These are phyloP conservation scores for Tinea trinotella DNA, from an alignment of 2,888 invertebrate species.

Conservation along the genomic window DNA sequence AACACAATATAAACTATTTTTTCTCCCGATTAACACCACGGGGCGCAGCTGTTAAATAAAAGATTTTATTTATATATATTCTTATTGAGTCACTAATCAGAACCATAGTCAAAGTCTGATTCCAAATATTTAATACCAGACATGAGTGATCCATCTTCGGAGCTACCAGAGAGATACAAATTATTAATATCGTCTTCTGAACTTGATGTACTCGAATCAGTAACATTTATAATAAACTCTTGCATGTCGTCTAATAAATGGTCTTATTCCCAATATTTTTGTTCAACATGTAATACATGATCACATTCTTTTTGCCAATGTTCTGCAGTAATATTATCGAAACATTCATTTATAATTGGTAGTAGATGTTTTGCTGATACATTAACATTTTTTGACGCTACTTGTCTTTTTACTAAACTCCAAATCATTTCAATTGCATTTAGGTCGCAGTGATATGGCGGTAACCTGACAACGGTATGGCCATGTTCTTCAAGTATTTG, in stretches of 20 bases:
- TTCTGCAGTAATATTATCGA: conserved; percentile 17
- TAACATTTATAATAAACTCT: conserved; percentile 18
- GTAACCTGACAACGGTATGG: conserved; percentile 16
- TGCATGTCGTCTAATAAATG: conserved; percentile 15
- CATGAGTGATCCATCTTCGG: no score
- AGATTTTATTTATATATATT: no score
- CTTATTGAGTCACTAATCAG: no score
- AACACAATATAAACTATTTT: no score
- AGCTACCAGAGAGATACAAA: no score
- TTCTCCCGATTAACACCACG: no score
- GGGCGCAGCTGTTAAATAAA: no score
- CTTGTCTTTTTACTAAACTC: conserved; percentile 17
- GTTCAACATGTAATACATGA: conserved; percentile 13
- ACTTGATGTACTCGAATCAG: no score
- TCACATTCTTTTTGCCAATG: conserved; percentile 17
- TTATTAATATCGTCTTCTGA: no score
- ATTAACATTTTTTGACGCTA: conserved; percentile 16
- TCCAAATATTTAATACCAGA: no score
- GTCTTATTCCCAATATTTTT: conserved; percentile 10
- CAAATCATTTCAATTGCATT: conserved; percentile 19
- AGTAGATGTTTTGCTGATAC: conserved; percentile 19
- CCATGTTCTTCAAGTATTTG: conserved; percentile 17
- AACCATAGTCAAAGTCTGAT: no score
- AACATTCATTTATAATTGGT: conserved; percentile 17
- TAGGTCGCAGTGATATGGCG: conserved; percentile 19